Evolutionary conservation across 2,888 invertebrate genomes (phyloP).

Genomic region (Chalcosyrphus nemorum): DNA sequence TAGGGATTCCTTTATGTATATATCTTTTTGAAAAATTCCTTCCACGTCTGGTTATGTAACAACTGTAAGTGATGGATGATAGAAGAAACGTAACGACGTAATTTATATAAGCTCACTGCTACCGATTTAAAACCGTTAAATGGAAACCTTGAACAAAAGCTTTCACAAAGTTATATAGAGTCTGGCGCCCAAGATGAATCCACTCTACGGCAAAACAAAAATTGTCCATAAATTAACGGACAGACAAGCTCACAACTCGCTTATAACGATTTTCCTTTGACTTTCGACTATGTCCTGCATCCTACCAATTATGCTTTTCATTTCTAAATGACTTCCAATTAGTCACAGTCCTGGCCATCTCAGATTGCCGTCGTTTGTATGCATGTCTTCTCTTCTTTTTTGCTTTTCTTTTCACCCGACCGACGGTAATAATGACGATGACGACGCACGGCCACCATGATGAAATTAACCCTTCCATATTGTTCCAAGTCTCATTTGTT

Average conservation of each 20-base stretch:
- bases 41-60: too few relatives aligned
- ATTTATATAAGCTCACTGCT: too few relatives aligned
- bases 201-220: background rate
- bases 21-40: too few relatives aligned
- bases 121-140: too few relatives aligned
- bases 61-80: too few relatives aligned
- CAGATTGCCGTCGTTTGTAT: slow-evolving; percentile 32
- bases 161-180: too few relatives aligned
- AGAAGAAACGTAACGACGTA: too few relatives aligned
- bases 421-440: slow-evolving; percentile 22
- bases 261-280: slow-evolving; percentile 10
- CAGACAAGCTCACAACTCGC: background rate
- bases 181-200: too few relatives aligned
- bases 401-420: background rate
- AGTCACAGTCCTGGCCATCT: slow-evolving; percentile 54
- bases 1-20: too few relatives aligned
- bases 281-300: slow-evolving; percentile 19
- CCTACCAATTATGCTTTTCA: slow-evolving; percentile 50
- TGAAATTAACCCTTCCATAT: slow-evolving; percentile 71
- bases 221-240: background rate
- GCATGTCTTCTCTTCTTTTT: slow-evolving; percentile 3
- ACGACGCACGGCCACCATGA: slow-evolving; percentile 43
- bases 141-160: too few relatives aligned
- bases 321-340: slow-evolving; percentile 59
- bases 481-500: slow-evolving; percentile 70